These are phyloP conservation scores for Sphaerophoria rueppellii DNA, from an alignment of 2,888 invertebrate species.

Conservation along the genomic window DNA sequence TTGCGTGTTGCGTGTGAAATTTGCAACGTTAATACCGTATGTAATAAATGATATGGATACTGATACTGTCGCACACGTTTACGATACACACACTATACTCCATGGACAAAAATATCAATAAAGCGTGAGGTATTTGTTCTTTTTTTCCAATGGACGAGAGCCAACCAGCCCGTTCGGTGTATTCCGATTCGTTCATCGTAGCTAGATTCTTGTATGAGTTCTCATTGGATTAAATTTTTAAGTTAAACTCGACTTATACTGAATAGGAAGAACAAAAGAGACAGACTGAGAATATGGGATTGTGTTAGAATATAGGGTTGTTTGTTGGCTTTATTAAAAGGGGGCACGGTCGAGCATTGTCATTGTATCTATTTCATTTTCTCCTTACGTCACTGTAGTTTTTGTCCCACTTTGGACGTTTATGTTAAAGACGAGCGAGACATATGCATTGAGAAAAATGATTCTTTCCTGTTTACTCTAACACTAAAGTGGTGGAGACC, in stretches of 20 bases:
- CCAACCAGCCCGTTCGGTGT: neutral
- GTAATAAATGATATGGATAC: slow-evolving; percentile 60
- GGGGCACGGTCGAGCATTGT: slow-evolving; percentile 48
- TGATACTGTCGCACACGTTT: slow-evolving; percentile 57
- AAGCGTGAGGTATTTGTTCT: slow-evolving; percentile 42
- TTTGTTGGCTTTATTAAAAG: slow-evolving; percentile 5
- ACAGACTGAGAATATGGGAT: neutral
- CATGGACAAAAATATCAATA: slow-evolving; percentile 49
- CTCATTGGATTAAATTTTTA: slow-evolving; percentile 57
- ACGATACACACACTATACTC: slow-evolving; percentile 39
- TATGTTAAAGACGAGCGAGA: slow-evolving; percentile 4
- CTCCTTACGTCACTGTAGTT: no score
- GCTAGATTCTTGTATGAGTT: slow-evolving; percentile 40
- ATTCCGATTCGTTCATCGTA: slow-evolving; percentile 56
- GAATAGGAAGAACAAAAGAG: neutral
- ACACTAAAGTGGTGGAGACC: neutral
- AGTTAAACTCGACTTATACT: neutral
- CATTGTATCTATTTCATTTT: slow-evolving; percentile 5
- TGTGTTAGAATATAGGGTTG: slow-evolving; percentile 11
- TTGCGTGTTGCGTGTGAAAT: slow-evolving; percentile 65
- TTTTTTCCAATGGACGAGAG: neutral
- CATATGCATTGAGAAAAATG: slow-evolving; percentile 13
- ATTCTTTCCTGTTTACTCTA: slow-evolving; percentile 25
- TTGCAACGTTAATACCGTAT: slow-evolving; percentile 59
- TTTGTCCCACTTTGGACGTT: no score